Base-by-base conservation (phyloP, 2,888 invertebrate genomes). In the Apotomis betuletana region DNA sequence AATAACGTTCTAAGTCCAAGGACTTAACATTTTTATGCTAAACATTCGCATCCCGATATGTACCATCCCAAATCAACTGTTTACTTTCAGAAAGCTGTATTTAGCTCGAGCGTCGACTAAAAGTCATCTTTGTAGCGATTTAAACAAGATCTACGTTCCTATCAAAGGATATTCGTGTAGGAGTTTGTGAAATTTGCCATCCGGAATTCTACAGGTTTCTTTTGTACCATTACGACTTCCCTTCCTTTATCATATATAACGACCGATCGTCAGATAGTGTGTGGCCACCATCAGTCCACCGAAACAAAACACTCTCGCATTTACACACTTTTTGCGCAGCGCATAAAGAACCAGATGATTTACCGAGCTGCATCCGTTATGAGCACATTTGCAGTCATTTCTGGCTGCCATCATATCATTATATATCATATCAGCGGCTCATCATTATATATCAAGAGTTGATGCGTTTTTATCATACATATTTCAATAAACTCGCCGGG, bases 221-320 rank as follows among this genome's bases (percentile, higher is more conserved):
- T 64, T 64, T 15, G 36, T 15, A 65, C 65, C 65, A 65, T 65
- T 65, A 65, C 52, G 27, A 41, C 44, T 58, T 70, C 58, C 69
- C 51, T n/a, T 70, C 64, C 58, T 70, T 58, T 65, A 59, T 59
- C 64, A 65, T 51, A 15, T 58, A 54, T 67, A 60, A 55, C 54
- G n/a, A 60, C 13, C 59, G 54, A 61, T 61, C 54, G 36, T 57
- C 44, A 54, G 51, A 63, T 61, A 64, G 13, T 52, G 70, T 60
- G 70, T 70, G 70, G 70, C 27, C 49, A 46, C 3, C 65, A 61
- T 70, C 60, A 67, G 60, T 69, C 55, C 54, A 49, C 70, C 36
- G 46, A 54, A 70, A 67, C 70, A 67, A 70, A 70, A 70, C 70
- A 67, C 65, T 64, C 52, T 59, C 54, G 59, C 70, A 70, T 70